phyloP scores from a whole-genome alignment of 2,113 vertebrate species.

The Callopanchax toddi region DNA sequence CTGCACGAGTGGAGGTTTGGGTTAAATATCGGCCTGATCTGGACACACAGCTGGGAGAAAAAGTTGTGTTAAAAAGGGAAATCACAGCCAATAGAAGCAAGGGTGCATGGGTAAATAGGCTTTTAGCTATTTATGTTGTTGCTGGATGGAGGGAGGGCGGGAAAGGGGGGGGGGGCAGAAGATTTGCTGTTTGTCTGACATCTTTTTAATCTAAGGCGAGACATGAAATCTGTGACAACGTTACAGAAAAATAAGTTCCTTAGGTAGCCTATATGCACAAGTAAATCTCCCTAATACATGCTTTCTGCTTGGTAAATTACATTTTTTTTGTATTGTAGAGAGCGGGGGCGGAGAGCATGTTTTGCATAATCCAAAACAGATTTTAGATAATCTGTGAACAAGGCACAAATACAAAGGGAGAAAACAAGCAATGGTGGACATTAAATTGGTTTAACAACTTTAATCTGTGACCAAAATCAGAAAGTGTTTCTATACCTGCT shows the following conservation, averaged over 20 bases:
- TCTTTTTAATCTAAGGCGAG: constrained; percentile 73
- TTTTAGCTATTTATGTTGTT: constrained; percentile 9
- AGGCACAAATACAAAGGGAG: constrained; percentile 50
- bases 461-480: constrained; percentile 41
- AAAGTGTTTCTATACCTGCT: constrained; percentile 27
- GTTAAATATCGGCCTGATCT: not conserved
- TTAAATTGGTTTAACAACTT: constrained; percentile 61
- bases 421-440: constrained; percentile 64
- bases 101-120: not conserved
- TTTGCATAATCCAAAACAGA: constrained; percentile 78
- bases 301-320: constrained; percentile 62
- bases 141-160: constrained; percentile 1
- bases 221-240: constrained; percentile 68
- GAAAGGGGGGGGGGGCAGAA: not conserved
- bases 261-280: constrained; percentile 57
- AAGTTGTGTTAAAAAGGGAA: not conserved
- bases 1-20: not conserved
- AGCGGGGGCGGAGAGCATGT: constrained; percentile 29
- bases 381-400: constrained; percentile 76
- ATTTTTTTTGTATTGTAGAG: constrained; percentile 63
- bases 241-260: constrained; percentile 61
- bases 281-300: constrained; percentile 69
- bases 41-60: too few relatives aligned
- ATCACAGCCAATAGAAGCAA: not conserved
- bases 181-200: constrained; percentile 59